Evolutionary conservation across 2,113 vertebrate species (phyloP), one percentile per base, ranked within the genome.

Genomic region (Tachysurus vachellii): DNA sequence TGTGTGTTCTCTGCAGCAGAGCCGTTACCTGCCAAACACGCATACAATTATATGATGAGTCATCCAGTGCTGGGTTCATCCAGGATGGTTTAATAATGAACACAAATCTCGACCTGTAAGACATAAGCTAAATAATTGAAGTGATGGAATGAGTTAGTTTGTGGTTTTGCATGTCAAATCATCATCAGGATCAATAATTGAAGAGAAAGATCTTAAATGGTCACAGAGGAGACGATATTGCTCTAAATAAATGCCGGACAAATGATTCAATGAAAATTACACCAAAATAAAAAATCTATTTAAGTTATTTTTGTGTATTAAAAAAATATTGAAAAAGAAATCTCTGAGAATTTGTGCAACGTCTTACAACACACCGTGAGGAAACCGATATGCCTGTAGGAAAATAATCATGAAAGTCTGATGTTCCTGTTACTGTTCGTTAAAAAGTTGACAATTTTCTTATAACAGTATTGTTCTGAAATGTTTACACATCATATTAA

Each of bases 1-100:
- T n/a, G 44, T 53, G 73, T 54, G 5, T 17, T 36, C 28, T 59
- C 50, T 80, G 31, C 31, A 42, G 42, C 47, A 54, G 59, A 85
- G 5, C 42, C 53, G 54, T 70, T 50, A 77, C 23, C 57, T 31
- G 31, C 44, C 84, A 61, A 73, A 73, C 83, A 71, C 10, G 53
- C 83, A 85, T 47, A 50, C 4, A 31, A 50, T 76, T 77, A 71
- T 73, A 26, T 2, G n/a, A 36, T 79, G 84, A 85, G 44, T 79
- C 84, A 85, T 66, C 73, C 61, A 53, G 57, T 36, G 14, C 59
- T 42, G 12, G 5, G 56, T 62, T 85, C 28, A 53, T 28, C 42
- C 11, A 16, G 3, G 44, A 36, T 66, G 59, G 31, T 26, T 79
- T 36, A 64, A 54, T 85, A 66, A 79, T 64, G 53, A 73, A 77